A percentile compares a stretch with the other conserved stretches of the same genome.
Evolutionary conservation across 2,797 vertebrate species (phyloP).

Genomic region (Anableps anableps): DNA sequence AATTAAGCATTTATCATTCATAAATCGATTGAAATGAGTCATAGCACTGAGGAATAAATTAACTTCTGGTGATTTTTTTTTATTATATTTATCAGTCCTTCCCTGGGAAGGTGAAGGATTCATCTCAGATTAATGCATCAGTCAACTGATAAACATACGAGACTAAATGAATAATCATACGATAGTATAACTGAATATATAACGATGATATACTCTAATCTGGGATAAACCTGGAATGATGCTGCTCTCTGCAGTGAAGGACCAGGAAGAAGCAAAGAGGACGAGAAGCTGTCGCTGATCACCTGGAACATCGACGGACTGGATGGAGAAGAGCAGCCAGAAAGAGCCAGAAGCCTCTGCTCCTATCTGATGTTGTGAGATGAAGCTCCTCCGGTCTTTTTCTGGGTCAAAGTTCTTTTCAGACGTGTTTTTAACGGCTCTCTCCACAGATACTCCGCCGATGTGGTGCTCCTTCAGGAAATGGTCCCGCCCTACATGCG

Average conservation of each 20-base stretch:
- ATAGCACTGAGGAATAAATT: too few species aligned
- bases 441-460: conserved; percentile 13
- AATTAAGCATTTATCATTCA: too few species aligned
- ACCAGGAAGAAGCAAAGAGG: not conserved
- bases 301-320: conserved; percentile 92
- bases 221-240: not conserved
- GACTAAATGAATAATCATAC: not conserved
- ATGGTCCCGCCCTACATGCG: conserved; percentile 11
- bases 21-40: not conserved
- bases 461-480: conserved; percentile 72
- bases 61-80: too few species aligned
- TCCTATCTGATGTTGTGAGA: conserved; percentile 85
- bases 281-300: conserved; percentile 64
- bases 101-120: too few species aligned
- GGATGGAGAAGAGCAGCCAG: conserved; percentile 76
- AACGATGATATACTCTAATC: not conserved
- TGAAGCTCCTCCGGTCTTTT: too few species aligned
- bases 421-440: not conserved
- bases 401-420: rapidly evolving
- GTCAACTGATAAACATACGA: too few species aligned
- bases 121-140: not conserved
- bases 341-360: conserved; percentile 85
- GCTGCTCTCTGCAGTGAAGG: not conserved
- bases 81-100: too few species aligned
- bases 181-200: too few species aligned